phyloP scores from a whole-genome alignment of 2,888 invertebrate genomes.

The Zhuqinia jingwanae region DNA sequence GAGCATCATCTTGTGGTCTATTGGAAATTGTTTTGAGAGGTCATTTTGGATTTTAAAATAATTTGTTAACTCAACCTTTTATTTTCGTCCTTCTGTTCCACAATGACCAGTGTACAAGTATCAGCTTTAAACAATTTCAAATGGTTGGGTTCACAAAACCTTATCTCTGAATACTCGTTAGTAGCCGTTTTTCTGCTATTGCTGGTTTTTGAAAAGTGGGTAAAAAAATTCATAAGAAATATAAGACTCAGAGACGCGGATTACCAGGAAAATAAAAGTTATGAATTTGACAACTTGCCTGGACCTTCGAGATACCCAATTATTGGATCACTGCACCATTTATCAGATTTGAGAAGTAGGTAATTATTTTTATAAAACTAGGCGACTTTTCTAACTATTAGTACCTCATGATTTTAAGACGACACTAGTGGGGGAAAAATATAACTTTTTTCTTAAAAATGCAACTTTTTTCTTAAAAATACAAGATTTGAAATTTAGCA shows the following conservation, averaged over 20 bases:
- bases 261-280: background rate
- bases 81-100: background rate
- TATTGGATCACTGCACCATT: slow-evolving; percentile 28
- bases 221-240: background rate
- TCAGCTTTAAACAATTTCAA: background rate
- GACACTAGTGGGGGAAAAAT: no score
- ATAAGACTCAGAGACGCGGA: background rate
- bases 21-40: no score
- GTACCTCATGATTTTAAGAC: no score
- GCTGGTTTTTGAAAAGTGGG: background rate
- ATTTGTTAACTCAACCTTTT: no score
- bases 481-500: no score
- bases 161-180: background rate
- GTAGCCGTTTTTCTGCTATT: background rate
- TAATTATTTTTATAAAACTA: background rate
- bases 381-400: no score
- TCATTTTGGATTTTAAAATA: no score
- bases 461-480: no score
- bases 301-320: slow-evolving; percentile 33
- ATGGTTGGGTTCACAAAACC: background rate
- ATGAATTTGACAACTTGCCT: slow-evolving; percentile 1
- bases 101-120: background rate
- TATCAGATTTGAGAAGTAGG: background rate
- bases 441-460: no score
- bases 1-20: no score